Evolutionary conservation across 2,113 vertebrate species (phyloP), one percentile per base, ranked within the genome.

Genomic region (Spea multiplicata): DNA sequence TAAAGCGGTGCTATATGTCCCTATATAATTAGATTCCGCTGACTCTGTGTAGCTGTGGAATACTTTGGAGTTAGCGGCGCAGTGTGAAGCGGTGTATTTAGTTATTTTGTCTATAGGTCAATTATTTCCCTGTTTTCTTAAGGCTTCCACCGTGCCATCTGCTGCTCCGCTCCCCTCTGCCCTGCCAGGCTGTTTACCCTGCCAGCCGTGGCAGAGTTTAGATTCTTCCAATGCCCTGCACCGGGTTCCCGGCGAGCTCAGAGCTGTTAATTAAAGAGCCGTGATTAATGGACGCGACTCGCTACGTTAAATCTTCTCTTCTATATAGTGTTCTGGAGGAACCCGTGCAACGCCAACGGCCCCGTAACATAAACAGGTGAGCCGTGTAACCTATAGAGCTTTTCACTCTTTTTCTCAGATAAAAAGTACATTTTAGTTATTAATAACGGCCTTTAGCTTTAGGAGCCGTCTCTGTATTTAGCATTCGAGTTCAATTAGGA

Each of bases 201-300:
- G 76, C 76, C 76, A 78, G 69, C 76, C 76, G 59, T 78, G 76
- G 76, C 69, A 69, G 76, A 72, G 76, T 78, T 78, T 59, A 78
- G 76, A 78, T 61, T 68, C 76, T 68, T 72, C 59, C 53, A 61
- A 72, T 78, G 61, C 76, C 76, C 76, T 55, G 59, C 69, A 72
- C 59, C 49, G 47, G 76, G 49, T 30, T 71, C 76, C 76, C 69
- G 65, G 69, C 69, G 47, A 65, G 76, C 76, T 72, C 76, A 78
- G 76, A 78, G 76, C 76, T 78, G 76, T 78, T 78, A 78, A 78
- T 78, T 78, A 78, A 78, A 50, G 69, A 78, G 76, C 76, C 46
- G 76, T 78, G 76, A 78, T 78, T 78, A 78, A 78, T 78, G 76
- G 76, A 55, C 44, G 48, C 52, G 46, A 8, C 59, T 76, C 65